Percentiles rank a stretch among this genome's conserved stretches.
phyloP scores from a whole-genome alignment of 2,888 invertebrate species.

The Cephus sareptanus region DNA sequence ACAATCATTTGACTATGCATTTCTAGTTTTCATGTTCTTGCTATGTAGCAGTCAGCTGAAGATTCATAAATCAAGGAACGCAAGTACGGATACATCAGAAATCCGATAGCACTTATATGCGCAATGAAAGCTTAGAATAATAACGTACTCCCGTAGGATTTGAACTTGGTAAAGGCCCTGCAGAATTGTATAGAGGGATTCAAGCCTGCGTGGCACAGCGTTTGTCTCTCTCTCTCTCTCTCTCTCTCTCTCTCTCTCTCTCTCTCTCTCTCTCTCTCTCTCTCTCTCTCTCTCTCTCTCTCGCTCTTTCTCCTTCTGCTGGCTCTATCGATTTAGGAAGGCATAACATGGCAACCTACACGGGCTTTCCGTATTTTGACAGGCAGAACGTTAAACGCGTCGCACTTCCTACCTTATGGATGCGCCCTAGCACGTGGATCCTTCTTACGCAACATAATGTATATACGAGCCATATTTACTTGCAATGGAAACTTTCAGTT shows the following conservation, averaged over 20 bases:
- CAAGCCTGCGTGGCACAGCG: background rate
- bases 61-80: background rate
- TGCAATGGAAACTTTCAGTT: background rate
- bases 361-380: constrained; percentile 13
- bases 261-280: constrained; percentile 2
- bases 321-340: constrained; percentile 50
- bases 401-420: constrained; percentile 17
- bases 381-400: background rate
- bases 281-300: background rate
- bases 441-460: constrained; percentile 1
- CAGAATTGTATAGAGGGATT: background rate
- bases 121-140: background rate
- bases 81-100: background rate
- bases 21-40: no score
- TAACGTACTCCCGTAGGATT: background rate
- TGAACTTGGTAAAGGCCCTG: background rate
- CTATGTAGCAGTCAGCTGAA: background rate
- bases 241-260: constrained; percentile 10
- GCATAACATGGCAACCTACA: constrained; percentile 39
- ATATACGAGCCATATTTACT: background rate
- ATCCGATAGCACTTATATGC: background rate
- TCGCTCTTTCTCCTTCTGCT: constrained; percentile 22
- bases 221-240: background rate
- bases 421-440: constrained; percentile 25
- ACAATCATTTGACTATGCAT: background rate